Evolutionary conservation across 2,797 vertebrate species (phyloP).

Genomic region (Mormyrus hasselquistii): DNA sequence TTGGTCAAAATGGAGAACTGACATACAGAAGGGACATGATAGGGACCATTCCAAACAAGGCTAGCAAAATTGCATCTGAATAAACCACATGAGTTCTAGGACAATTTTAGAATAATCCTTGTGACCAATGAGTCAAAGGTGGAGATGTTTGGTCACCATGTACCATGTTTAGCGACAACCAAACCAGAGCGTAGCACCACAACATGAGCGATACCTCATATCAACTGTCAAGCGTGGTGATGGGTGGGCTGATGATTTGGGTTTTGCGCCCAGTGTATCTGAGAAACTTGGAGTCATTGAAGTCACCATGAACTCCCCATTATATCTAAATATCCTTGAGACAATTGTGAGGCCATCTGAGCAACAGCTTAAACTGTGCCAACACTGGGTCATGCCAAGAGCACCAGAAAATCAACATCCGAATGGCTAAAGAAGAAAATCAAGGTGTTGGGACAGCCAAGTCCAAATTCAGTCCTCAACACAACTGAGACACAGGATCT

Average conservation of each 20-base stretch:
- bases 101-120: neutral
- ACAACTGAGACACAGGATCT: neutral
- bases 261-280: too few species aligned
- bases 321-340: too few species aligned
- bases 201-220: neutral
- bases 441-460: too few species aligned
- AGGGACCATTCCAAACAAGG: neutral
- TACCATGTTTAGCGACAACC: neutral
- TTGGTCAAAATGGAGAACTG: neutral
- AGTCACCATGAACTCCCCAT: neutral
- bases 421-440: neutral
- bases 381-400: neutral
- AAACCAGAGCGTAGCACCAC: neutral
- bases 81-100: neutral
- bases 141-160: neutral
- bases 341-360: neutral
- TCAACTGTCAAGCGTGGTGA: neutral
- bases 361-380: too few species aligned
- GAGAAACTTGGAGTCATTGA: neutral
- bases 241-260: too few species aligned
- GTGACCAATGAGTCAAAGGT: neutral
- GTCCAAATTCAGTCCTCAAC: neutral
- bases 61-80: neutral
- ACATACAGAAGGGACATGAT: neutral
- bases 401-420: neutral